Evolutionary conservation across 2,888 invertebrate genomes (phyloP).

Genomic region (Cotesia congregata): DNA sequence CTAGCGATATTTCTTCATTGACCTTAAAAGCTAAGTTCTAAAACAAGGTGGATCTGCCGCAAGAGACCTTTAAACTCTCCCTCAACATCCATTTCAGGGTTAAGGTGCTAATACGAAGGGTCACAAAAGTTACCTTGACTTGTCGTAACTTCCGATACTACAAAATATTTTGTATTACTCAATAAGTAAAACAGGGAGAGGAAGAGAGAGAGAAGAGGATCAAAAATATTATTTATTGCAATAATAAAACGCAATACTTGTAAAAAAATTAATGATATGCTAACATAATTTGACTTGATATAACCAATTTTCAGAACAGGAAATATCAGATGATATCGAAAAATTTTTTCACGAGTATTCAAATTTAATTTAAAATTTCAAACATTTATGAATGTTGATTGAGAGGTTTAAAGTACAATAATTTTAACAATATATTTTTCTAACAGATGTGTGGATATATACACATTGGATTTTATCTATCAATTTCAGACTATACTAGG

Average conservation of each 20-base stretch:
- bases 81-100: constrained; percentile 51
- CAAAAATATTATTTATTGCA: constrained; percentile 33
- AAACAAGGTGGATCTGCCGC: constrained; percentile 46
- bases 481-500: constrained; percentile 26
- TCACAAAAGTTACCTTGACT: constrained; percentile 50
- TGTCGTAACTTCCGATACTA: constrained; percentile 48
- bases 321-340: no score
- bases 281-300: no score
- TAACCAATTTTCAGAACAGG: no score
- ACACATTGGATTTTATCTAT: constrained; percentile 23
- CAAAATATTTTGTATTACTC: constrained; percentile 9
- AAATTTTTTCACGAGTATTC: no score
- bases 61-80: constrained; percentile 50
- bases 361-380: not conserved
- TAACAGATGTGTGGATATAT: not conserved
- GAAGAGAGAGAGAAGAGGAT: constrained; percentile 3
- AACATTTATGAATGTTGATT: not conserved
- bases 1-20: constrained; percentile 42
- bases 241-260: not conserved
- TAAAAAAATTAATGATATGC: no score
- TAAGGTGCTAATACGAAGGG: constrained; percentile 52
- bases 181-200: constrained; percentile 19
- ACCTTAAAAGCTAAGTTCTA: constrained; percentile 51
- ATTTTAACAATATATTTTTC: constrained; percentile 21
- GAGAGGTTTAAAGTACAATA: not conserved